Conservation (phyloP, 1,140 invertebrate species). For the Sminthurides bifidus region DNA sequence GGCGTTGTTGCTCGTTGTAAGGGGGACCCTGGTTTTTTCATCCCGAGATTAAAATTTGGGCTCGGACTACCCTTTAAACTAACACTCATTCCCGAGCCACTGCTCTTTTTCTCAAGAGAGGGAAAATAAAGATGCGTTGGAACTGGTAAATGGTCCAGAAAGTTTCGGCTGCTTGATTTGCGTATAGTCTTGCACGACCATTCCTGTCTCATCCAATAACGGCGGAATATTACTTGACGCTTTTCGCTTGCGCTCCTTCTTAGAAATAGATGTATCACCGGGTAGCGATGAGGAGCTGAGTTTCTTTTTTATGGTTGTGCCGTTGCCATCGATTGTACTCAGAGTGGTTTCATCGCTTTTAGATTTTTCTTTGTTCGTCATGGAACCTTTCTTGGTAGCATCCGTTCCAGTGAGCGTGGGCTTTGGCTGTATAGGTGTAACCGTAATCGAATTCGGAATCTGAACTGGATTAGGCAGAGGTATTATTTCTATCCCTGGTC, state of each 20-base stretch:
- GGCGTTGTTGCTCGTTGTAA: not conserved
- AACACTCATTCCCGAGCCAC: constrained; percentile 1
- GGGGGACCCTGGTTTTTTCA: constrained; percentile 5
- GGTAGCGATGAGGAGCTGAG: no score
- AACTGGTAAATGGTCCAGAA: not conserved
- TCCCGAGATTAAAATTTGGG: not conserved
- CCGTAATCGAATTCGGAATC: constrained; percentile 65
- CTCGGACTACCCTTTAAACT: not conserved
- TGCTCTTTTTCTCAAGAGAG: not conserved
- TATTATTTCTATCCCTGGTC: constrained; percentile 68
- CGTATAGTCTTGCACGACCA: not conserved
- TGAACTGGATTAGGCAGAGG: constrained; percentile 52
- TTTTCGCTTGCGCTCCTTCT: constrained; percentile 4
- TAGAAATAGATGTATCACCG: not conserved
- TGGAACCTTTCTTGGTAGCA: not conserved
- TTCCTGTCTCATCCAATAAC: not conserved
- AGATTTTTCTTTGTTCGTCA: not conserved
- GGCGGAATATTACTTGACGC: not conserved
- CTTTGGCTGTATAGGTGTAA: constrained; percentile 49
- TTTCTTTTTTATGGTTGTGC: not conserved
- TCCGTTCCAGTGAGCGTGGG: not conserved
- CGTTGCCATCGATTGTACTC: no score
- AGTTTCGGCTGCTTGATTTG: not conserved
- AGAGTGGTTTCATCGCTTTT: not conserved
- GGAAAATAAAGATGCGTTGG: not conserved